Base-by-base conservation (phyloP, 2,797 vertebrate genomes). In the Danio kyathit region DNA sequence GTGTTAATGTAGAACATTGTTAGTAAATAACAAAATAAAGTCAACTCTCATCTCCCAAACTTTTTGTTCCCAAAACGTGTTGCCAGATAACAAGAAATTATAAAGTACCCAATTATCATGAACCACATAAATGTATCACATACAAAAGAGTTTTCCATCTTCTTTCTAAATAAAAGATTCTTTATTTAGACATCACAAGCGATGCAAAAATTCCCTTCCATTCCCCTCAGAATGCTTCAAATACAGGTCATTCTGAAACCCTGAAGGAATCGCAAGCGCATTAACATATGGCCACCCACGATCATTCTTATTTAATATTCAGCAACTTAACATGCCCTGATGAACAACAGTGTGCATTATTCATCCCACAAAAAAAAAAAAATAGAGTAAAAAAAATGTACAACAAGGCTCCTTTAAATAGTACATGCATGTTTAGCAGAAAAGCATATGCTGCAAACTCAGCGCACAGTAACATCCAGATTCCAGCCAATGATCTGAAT, bases 221-320 rank as follows among this genome's bases (percentile, higher is more conserved):
- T 14, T 41, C 11, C n/a, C 38, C 12, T 43, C 16, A 72, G 51
- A 72, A 13, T 72, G 40, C 40, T 72, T 72, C n/a, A 72, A 19
- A 57, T 43, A 54, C 52, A 1, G 70, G 70, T 19, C 40, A 57
- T 43, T 57, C 6, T 43, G 40, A 72, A 56, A 44, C 40, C 70
- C 52, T 44, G 17, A 44, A 19, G 17, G 40, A 72, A 44, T 57
- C 52, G 7, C 12, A 6, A 56, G 29, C 11, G 41, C 51, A 72
- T 72, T 72, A 57, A 57, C 52, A 72, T 44, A 21, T 57, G 52
- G 40, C 10, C 12, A 0, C 6, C n/a, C 11, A 14, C 1, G 4
- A 57, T 57, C 52, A 57, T 44, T 57, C 52, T 44, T 72, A 43
- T 56, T 57, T 57, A 72, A 43, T 57, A 57, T 57, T 72, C 11